These are phyloP conservation scores for Bryconaethiops microstoma DNA, from an alignment of 2,797 vertebrate genomes.

Conservation along the genomic window DNA sequence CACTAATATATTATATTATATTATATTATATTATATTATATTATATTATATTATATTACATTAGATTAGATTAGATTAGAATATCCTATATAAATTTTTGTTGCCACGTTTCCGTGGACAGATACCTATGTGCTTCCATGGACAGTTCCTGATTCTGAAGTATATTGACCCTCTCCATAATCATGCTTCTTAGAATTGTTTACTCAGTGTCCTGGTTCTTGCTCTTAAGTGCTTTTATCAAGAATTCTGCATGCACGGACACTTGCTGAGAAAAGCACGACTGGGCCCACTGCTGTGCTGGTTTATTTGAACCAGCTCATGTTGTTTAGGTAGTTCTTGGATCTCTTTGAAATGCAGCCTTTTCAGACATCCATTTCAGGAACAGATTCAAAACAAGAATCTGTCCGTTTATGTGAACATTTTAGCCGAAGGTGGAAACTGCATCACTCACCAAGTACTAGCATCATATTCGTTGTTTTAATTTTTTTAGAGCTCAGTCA, in stretches of 20 bases:
- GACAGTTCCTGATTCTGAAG: conserved; percentile 25
- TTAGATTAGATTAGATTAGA: too few relatives aligned
- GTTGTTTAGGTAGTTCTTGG: background rate
- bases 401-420: background rate
- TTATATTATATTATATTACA: too few relatives aligned
- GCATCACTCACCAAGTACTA: background rate
- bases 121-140: background rate
- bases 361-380: background rate
- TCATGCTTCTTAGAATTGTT: conserved; percentile 35
- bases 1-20: too few relatives aligned
- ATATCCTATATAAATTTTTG: too few relatives aligned
- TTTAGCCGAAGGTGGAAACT: background rate
- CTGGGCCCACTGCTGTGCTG: background rate
- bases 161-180: conserved; percentile 36
- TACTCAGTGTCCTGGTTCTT: conserved; percentile 29
- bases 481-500: conserved; percentile 17
- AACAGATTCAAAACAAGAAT: background rate
- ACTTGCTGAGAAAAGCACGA: conserved; percentile 12
- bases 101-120: background rate
- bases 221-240: conserved; percentile 3
- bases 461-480: background rate
- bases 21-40: too few relatives aligned
- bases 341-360: background rate
- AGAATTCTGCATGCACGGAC: conserved; percentile 11
- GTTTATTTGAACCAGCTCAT: conserved; percentile 44